These are phyloP conservation scores for Xyrichtys novacula DNA, from an alignment of 2,797 vertebrate species.

Conservation along the genomic window DNA sequence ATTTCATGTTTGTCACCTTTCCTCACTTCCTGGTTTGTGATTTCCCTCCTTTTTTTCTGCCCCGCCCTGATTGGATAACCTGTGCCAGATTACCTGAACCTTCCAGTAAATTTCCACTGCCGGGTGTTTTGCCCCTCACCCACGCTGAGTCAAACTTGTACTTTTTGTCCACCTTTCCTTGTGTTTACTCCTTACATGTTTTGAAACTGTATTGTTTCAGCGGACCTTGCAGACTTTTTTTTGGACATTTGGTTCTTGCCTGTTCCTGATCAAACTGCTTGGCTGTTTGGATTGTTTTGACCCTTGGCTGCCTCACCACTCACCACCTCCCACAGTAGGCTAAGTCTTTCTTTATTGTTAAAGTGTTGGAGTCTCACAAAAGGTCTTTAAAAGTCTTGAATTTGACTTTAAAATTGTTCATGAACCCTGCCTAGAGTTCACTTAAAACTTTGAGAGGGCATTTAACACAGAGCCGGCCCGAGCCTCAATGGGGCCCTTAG, in stretches of 20 bases:
- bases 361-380: no score
- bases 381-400: no score
- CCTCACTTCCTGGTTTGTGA: background rate
- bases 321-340: background rate
- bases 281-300: background rate
- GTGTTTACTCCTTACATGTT: background rate
- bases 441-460: no score
- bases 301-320: background rate
- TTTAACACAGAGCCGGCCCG: no score
- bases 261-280: background rate
- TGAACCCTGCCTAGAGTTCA: no score
- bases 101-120: background rate
- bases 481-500: no score
- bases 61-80: background rate
- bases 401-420: no score
- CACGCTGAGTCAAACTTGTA: background rate
- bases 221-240: background rate
- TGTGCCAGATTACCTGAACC: background rate
- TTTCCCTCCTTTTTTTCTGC: background rate
- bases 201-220: background rate
- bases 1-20: background rate
- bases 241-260: background rate
- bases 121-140: background rate
- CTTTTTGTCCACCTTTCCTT: background rate
- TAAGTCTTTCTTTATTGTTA: background rate